phyloP scores from a whole-genome alignment of 2,113 vertebrate genomes.

The Empidonax traillii region DNA sequence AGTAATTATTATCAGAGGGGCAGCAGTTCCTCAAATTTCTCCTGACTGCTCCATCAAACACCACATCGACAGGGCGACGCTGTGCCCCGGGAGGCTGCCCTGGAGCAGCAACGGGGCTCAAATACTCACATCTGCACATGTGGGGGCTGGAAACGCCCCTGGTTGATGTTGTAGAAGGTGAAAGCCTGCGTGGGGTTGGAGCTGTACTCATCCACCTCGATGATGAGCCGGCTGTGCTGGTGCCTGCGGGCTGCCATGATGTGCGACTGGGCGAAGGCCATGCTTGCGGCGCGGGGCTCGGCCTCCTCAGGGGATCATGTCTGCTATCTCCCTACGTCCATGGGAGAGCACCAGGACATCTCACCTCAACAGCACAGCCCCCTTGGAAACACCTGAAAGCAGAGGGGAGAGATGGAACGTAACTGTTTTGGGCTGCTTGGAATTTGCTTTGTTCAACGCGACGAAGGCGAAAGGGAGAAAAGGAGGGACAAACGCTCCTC shows the following conservation, averaged over 20 bases:
- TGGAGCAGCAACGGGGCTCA: not conserved
- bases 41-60: conserved; percentile 9
- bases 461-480: not conserved
- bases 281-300: conserved; percentile 60
- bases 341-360: conserved; percentile 54
- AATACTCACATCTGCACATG: conserved; percentile 95
- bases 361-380: conserved; percentile 18
- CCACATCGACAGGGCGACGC: conserved; percentile 7
- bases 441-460: conserved; percentile 20
- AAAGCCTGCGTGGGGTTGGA: conserved; percentile 97
- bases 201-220: conserved; percentile 97
- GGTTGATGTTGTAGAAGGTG: conserved; percentile 99
- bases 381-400: conserved; percentile 56
- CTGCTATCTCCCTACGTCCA: conserved; percentile 48
- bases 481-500: not conserved
- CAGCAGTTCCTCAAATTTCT: not conserved
- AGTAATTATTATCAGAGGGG: conserved; percentile 21
- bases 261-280: conserved; percentile 95
- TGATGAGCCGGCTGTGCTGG: conserved; percentile 81
- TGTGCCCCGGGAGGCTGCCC: conserved; percentile 11
- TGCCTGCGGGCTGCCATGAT: conserved; percentile 90
- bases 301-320: conserved; percentile 60
- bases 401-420: conserved; percentile 41
- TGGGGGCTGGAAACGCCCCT: conserved; percentile 96
- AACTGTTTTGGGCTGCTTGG: conserved; percentile 15